Evolutionary conservation across 1,140 invertebrate species (phyloP).

Genomic region (Dolichoris vasculosae): DNA sequence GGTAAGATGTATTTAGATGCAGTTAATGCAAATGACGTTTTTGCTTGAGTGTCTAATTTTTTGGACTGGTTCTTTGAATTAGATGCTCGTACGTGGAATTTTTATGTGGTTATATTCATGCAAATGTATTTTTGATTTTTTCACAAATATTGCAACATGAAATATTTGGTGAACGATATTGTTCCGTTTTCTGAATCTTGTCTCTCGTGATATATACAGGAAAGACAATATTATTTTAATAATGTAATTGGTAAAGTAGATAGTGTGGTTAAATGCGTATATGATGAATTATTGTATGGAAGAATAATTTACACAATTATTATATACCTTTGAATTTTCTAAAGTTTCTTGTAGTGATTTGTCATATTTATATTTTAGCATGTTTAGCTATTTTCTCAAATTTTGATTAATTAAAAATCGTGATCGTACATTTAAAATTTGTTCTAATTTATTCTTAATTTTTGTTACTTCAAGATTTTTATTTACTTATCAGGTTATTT

Average conservation of each 20-base stretch:
- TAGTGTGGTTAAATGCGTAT: background rate
- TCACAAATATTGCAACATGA: background rate
- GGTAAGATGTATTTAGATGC: constrained; percentile 26
- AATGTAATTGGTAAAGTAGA: background rate
- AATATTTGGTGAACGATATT: background rate
- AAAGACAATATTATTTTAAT: constrained; percentile 17
- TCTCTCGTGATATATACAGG: background rate
- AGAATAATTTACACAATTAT: background rate
- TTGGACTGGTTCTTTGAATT: background rate
- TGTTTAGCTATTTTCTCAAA: background rate
- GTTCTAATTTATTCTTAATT: constrained; percentile 16
- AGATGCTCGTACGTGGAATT: background rate
- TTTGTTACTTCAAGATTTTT: constrained; percentile 37
- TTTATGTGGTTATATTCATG: constrained; percentile 2
- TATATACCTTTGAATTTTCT: background rate
- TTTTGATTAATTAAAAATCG: constrained; percentile 25
- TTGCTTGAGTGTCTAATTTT: background rate
- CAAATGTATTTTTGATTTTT: constrained; percentile 24
- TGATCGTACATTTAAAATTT: constrained; percentile 19
- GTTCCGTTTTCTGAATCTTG: constrained; percentile 1
- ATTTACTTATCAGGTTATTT: constrained; percentile 20
- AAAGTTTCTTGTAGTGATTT: background rate
- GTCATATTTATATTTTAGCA: background rate
- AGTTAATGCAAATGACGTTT: background rate
- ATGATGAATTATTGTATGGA: background rate